Conservation (phyloP, 1,140 invertebrate species). For the Lanistes nyassanus region DNA sequence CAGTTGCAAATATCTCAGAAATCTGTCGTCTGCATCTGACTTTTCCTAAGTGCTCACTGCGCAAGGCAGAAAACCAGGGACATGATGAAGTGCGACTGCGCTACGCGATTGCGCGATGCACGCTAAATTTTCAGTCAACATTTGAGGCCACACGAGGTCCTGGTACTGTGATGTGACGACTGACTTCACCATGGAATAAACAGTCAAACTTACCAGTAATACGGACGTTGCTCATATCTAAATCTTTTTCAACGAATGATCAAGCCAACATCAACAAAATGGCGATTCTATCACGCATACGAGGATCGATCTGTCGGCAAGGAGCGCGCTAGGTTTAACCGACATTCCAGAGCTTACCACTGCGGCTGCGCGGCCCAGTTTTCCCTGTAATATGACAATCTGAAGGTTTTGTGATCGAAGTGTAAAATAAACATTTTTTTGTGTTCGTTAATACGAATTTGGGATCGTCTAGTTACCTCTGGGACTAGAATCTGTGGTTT, state of each 20-base stretch:
- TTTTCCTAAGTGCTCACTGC: constrained; percentile 31
- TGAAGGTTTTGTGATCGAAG: too few relatives aligned
- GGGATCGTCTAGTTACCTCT: background rate
- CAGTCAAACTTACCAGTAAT: background rate
- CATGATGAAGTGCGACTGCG: constrained; percentile 39
- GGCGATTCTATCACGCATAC: constrained; percentile 8
- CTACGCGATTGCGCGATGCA: constrained; percentile 37
- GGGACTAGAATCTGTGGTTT: background rate
- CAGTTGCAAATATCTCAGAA: background rate
- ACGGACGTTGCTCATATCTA: background rate
- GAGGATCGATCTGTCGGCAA: constrained; percentile 16
- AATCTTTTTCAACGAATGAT: background rate
- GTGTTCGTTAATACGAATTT: background rate
- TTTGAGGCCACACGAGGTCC: background rate
- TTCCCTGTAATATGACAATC: background rate
- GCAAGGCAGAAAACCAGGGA: constrained; percentile 24
- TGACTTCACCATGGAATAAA: background rate
- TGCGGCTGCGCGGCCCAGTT: constrained; percentile 33
- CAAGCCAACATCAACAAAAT: constrained; percentile 3
- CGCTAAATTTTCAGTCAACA: constrained; percentile 14
- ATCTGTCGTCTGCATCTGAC: constrained; percentile 28
- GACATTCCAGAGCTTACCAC: constrained; percentile 8
- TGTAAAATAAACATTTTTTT: background rate
- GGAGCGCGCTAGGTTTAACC: constrained; percentile 8
- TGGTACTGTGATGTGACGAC: background rate